Evolutionary conservation across 2,888 invertebrate genomes (phyloP).

Genomic region (Hirtodrosophila duncani): DNA sequence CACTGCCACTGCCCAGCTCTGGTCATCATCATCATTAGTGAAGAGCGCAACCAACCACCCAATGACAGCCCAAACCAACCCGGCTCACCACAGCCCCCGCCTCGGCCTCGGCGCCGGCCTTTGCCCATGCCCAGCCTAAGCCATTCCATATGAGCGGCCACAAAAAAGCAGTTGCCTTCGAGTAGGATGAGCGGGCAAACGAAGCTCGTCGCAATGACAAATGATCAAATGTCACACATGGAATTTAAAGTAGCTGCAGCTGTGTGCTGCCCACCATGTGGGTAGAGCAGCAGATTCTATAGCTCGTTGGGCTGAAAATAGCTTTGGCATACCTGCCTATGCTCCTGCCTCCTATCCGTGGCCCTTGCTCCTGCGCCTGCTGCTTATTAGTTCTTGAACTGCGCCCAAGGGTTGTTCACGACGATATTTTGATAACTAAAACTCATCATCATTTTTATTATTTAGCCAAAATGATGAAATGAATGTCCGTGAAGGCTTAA

Average conservation of each 20-base stretch:
- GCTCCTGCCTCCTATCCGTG: too few relatives aligned
- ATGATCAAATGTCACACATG: conserved; percentile 73
- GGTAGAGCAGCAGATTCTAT: too few relatives aligned
- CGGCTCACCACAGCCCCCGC: background rate
- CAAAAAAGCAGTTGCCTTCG: too few relatives aligned
- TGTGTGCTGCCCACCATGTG: conserved; percentile 18
- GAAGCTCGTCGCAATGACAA: conserved; percentile 72
- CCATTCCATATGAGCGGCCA: too few relatives aligned
- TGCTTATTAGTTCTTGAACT: conserved; percentile 44
- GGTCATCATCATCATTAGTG: conserved; percentile 70
- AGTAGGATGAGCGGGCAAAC: background rate
- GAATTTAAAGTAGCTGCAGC: conserved; percentile 72
- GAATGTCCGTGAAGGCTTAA: conserved; percentile 58
- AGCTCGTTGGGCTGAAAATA: too few relatives aligned
- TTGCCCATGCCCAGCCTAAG: too few relatives aligned
- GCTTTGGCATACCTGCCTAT: too few relatives aligned
- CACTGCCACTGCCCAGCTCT: conserved; percentile 22
- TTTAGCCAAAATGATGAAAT: conserved; percentile 62
- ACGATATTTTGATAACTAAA: conserved; percentile 61
- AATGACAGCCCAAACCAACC: conserved; percentile 1
- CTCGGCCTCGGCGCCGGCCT: too few relatives aligned
- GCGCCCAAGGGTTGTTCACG: conserved; percentile 38
- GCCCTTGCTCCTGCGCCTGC: too few relatives aligned
- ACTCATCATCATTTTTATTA: conserved; percentile 72
- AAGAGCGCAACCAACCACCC: conserved; percentile 46